Evolutionary conservation across 2,113 vertebrate genomes (phyloP).

Genomic region (Rutilus rutilus): DNA sequence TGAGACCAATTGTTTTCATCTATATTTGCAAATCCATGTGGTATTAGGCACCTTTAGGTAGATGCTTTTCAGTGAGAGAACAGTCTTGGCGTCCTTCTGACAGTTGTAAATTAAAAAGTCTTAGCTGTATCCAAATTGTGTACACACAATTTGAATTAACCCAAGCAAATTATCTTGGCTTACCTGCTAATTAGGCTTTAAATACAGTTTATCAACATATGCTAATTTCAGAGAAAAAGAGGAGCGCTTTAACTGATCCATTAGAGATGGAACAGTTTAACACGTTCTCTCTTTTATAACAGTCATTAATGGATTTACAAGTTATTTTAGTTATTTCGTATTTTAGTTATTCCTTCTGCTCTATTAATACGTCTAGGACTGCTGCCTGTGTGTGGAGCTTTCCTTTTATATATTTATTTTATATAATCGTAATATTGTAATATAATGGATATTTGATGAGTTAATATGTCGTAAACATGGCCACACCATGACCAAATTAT

Average conservation of each 20-base stretch:
- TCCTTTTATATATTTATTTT: background rate
- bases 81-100: background rate
- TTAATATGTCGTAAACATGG: no score
- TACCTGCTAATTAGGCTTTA: constrained; percentile 8
- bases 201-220: constrained; percentile 24
- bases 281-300: background rate
- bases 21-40: background rate
- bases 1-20: background rate
- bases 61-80: background rate
- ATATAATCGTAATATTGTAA: no score
- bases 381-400: background rate
- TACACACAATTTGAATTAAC: background rate
- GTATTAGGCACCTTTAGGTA: background rate
- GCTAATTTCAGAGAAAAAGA: background rate
- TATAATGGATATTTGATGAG: no score
- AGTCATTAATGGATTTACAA: constrained; percentile 11
- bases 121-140: background rate
- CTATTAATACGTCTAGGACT: background rate
- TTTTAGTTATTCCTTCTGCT: background rate
- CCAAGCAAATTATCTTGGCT: background rate
- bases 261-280: background rate
- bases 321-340: background rate
- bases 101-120: background rate
- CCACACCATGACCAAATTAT: background rate
- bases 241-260: background rate